Percentiles rank a stretch among this genome's conserved stretches.
These are phyloP conservation scores for Hyla sarda DNA, from an alignment of 2,113 vertebrate species.

Conservation along the genomic window DNA sequence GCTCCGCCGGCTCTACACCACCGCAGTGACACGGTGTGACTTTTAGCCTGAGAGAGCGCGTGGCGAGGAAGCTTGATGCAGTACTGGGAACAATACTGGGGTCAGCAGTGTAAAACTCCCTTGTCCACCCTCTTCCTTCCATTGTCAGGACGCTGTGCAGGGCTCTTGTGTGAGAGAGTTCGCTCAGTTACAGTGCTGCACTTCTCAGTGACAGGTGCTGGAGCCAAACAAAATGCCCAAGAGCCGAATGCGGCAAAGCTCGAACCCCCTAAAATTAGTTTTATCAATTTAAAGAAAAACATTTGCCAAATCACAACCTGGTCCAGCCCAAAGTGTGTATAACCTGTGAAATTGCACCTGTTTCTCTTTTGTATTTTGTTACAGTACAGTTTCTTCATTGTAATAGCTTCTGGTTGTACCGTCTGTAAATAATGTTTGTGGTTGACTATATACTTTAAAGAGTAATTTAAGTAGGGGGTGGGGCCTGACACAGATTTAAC, in stretches of 20 bases:
- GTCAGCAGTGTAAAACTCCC: conserved; percentile 79
- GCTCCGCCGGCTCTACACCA: conserved; percentile 67
- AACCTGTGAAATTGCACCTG: too few relatives aligned
- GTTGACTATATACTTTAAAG: too few relatives aligned
- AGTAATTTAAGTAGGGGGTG: too few relatives aligned
- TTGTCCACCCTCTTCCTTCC: conserved; percentile 87
- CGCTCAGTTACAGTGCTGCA: not conserved
- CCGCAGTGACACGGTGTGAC: conserved; percentile 63
- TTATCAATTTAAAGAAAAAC: not conserved
- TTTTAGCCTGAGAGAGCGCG: conserved; percentile 69
- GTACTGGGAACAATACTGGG: conserved; percentile 85
- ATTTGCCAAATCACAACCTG: not conserved
- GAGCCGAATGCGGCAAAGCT: not conserved
- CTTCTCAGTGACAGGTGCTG: conserved; percentile 17
- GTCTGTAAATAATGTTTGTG: too few relatives aligned
- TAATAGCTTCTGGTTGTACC: too few relatives aligned
- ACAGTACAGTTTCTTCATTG: too few relatives aligned
- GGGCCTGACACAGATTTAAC: too few relatives aligned
- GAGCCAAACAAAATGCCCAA: not conserved
- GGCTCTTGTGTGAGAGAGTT: conserved; percentile 53
- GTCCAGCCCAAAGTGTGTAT: too few relatives aligned
- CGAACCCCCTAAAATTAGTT: not conserved
- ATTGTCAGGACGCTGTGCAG: conserved; percentile 78
- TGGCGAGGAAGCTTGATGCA: conserved; percentile 78
- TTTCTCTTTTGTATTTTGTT: too few relatives aligned